phyloP scores from a whole-genome alignment of 1,140 invertebrate species.

The Drosophila guanche region DNA sequence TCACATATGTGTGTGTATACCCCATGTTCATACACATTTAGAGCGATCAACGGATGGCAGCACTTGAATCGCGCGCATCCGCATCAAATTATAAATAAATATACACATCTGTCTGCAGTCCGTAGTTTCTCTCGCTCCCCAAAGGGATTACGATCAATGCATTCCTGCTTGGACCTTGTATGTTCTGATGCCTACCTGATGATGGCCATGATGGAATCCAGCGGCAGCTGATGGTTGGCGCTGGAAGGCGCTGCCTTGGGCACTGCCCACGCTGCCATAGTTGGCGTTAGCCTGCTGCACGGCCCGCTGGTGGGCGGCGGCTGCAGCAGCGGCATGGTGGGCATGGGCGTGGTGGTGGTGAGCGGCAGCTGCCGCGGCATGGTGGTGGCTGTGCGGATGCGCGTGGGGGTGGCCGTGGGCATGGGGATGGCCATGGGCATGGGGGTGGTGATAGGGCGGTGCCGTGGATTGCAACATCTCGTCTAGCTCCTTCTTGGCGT shows the following conservation, averaged over 20 bases:
- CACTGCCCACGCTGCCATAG: conserved; percentile 63
- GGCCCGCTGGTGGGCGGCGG: conserved; percentile 50
- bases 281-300: conserved; percentile 66
- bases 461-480: conserved; percentile 83
- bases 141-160: conserved; percentile 59
- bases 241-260: conserved; percentile 78
- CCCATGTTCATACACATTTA: conserved; percentile 18
- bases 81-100: conserved; percentile 58
- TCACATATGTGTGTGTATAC: background rate
- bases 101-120: conserved; percentile 24
- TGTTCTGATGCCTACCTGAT: conserved; percentile 70
- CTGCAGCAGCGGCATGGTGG: conserved; percentile 48
- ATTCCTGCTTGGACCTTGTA: too few species aligned
- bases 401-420: conserved; percentile 42
- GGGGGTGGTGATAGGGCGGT: conserved; percentile 67
- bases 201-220: conserved; percentile 82
- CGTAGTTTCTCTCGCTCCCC: too few species aligned
- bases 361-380: conserved; percentile 20
- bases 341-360: conserved; percentile 61
- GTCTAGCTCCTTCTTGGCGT: conserved; percentile 82
- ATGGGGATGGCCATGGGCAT: conserved; percentile 48
- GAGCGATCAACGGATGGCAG: conserved; percentile 53
- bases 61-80: conserved; percentile 58
- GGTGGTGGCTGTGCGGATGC: conserved; percentile 43
- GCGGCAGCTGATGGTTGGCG: conserved; percentile 59